Conservation (phyloP, 2,888 invertebrate species). For the Galeruca laticollis region DNA sequence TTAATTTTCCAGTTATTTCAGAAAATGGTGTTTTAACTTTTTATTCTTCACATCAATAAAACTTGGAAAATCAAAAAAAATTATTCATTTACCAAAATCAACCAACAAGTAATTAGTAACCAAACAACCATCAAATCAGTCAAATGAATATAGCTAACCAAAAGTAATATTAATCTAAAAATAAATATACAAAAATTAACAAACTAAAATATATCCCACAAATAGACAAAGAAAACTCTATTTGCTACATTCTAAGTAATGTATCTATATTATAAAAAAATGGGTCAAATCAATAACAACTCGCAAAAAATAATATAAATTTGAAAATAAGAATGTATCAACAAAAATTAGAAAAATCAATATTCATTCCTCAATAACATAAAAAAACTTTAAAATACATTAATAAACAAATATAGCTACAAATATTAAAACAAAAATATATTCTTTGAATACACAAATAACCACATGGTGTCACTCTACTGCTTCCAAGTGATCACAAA, state of each 20-base stretch:
- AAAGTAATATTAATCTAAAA: conserved; percentile 15
- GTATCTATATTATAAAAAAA: background rate
- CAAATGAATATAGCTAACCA: background rate
- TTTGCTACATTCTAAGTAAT: background rate
- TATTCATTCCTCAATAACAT: background rate
- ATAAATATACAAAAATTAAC: conserved; percentile 14
- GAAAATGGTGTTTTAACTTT: background rate
- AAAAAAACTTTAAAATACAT: no score
- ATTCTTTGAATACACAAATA: no score
- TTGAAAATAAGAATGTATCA: background rate
- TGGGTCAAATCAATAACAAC: no score
- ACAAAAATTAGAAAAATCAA: background rate
- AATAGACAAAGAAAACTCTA: background rate
- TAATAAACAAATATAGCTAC: no score
- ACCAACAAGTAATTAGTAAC: background rate
- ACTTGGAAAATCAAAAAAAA: background rate
- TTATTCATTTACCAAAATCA: conserved; percentile 13
- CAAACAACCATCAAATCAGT: background rate
- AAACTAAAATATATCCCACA: no score
- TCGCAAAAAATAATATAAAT: background rate
- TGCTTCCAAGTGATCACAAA: no score
- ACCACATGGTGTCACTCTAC: no score
- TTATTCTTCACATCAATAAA: conserved; percentile 11
- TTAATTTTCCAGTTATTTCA: conserved; percentile 14
- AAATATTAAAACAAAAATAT: no score